Base-by-base conservation (phyloP, 2,113 vertebrate genomes). In the Eptatretus burgeri region DNA sequence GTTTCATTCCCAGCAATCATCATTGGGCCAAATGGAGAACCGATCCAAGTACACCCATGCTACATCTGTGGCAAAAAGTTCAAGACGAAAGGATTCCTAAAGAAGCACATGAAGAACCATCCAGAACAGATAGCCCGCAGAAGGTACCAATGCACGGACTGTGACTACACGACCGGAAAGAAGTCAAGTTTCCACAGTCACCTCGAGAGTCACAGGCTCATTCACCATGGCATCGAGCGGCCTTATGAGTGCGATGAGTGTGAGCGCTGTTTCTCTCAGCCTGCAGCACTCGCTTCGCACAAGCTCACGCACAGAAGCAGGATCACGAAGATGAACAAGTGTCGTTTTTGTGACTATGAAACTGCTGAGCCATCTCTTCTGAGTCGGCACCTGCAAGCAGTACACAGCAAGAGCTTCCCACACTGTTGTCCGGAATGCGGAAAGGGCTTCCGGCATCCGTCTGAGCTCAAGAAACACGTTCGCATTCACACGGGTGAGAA, bases 51-150 rank as follows among this genome's bases (percentile, higher is more conserved):
- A 70, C 95, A 98, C 71, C 91, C 91, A 65, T 98, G 91, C 73
- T 83, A 93, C 76, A 80, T 98, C 77, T 98, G 89, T 72, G 85
- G 89, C 64, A 98, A 98, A 77, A 98, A 98, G 78, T 98, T 98
- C 75, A 91, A 93, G 71, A 88, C 91, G 63, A 80, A 85, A 68
- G 87, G 85, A 69, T 98, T 96, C 78, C 80, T 96, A 70, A 96
- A 94, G 77, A 85, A 89, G 64, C 91, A 96, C 70, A 96, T 94
- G 89, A 98, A 95, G 76, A 98, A 98, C 74, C 91, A 98, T 71
- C 89, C 89, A 1, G 85, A 96, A 75, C 87, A 94, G 73, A 80
- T 87, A 75, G 79, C 93, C 13, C 93, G 93, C 76, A 98, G 95
- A 76, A 98, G 94, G 65, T 98, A 95, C 71, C 89, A 93, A 73